Evolutionary conservation across 2,797 vertebrate genomes (phyloP), one percentile per base, ranked within the genome.

Genomic region (Numenius phaeopus): DNA sequence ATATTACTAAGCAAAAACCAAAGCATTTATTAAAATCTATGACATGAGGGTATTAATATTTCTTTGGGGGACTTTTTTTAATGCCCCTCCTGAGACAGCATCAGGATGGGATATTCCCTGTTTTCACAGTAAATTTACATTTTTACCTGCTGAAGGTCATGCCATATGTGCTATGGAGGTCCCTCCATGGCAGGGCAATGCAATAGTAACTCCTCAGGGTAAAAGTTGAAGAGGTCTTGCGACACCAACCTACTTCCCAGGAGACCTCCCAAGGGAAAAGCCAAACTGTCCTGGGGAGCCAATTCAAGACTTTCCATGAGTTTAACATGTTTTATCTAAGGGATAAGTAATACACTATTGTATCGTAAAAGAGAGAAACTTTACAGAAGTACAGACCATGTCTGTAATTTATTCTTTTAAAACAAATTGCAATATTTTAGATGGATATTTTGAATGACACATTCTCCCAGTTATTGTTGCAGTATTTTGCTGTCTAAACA

Each of bases 401-500:
- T 34, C n/a, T 71, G 30, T 72, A 76, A 55, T 9, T 16, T 20
- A n/a, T 76, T 77, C 5, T 85, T 87, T 62, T 34, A 12, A 69
- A 84, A 42, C 5, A 65, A 72, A 29, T 10, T 22, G 26, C 12
- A 65, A 14, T 64, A 64, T 91, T 90, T 79, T 66, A 76, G 44
- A 37, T 11, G 57, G 47, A 7, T 87, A 52, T 88, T 73, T 58
- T n/a, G 20, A 96, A 50, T 22, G 30, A 65, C 84, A 22, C 14
- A 72, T 75, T 88, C 91, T 73, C 39, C 17, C 59, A 34, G 71
- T 46, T 79, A 55, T 24, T 72, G 55, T 49, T 65, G 40, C 37
- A 70, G 84, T 44, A 55, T 42, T 93, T 92, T 89, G 19, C 84
- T 96, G 40, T 89, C 93, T 92, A 94, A 69, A 87, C 57, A 91